phyloP scores from a whole-genome alignment of 2,888 invertebrate species.

The Molanna angustata region DNA sequence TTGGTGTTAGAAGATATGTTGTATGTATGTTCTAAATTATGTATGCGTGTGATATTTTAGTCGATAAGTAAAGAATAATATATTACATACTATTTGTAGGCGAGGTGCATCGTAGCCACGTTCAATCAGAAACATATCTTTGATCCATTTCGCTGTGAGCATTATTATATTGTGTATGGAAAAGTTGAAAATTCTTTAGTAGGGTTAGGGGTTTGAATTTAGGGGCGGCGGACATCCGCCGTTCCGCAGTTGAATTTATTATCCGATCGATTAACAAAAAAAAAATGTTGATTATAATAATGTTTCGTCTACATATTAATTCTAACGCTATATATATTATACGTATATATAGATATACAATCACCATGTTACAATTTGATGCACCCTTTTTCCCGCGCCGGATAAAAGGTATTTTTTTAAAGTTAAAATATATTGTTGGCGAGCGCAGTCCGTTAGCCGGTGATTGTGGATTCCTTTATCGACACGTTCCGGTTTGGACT shows the following conservation, averaged over 20 bases:
- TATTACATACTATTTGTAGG: slow-evolving; percentile 10
- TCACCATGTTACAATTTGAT: slow-evolving; percentile 29
- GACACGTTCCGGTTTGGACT: neutral
- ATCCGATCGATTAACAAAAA: slow-evolving; percentile 5
- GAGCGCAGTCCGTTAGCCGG: slow-evolving; percentile 6
- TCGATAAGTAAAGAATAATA: slow-evolving; percentile 7
- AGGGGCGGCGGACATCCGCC: slow-evolving; percentile 1
- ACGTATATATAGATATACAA: slow-evolving; percentile 23
- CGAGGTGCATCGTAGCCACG: slow-evolving; percentile 10
- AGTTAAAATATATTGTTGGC: slow-evolving; percentile 14
- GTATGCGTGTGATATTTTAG: slow-evolving; percentile 29
- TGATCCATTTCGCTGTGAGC: slow-evolving; percentile 20
- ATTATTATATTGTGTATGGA: slow-evolving; percentile 15
- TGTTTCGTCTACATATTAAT: slow-evolving; percentile 25
- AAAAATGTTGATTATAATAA: slow-evolving; percentile 19
- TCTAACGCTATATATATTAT: slow-evolving; percentile 27
- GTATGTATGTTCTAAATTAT: slow-evolving; percentile 17
- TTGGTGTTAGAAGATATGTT: no score
- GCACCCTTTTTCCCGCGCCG: slow-evolving; percentile 26
- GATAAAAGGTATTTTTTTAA: slow-evolving; percentile 3
- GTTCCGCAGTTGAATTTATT: slow-evolving; percentile 2
- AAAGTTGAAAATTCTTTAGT: slow-evolving; percentile 13
- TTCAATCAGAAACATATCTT: slow-evolving; percentile 23
- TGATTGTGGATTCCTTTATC: no score
- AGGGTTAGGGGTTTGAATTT: slow-evolving; percentile 6